Evolutionary conservation across 2,113 vertebrate genomes (phyloP).

Genomic region (Shinisaurus crocodilurus): DNA sequence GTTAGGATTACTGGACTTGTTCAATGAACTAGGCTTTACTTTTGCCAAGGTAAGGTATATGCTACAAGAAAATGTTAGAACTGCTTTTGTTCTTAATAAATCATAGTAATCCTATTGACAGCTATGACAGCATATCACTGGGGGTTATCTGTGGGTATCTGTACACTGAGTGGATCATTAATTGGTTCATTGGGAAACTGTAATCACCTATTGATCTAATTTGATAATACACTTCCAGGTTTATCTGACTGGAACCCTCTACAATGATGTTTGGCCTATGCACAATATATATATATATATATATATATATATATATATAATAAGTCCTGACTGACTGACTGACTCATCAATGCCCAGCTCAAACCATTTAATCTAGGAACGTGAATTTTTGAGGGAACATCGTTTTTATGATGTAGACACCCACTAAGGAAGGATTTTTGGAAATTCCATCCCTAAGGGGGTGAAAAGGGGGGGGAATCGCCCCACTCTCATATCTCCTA

Average conservation of each 20-base stretch:
- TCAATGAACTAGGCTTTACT: neutral
- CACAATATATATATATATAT: too few relatives aligned
- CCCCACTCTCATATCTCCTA: too few relatives aligned
- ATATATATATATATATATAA: too few relatives aligned
- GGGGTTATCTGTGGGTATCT: neutral
- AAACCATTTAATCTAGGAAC: too few relatives aligned
- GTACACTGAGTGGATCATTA: neutral
- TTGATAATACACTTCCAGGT: neutral
- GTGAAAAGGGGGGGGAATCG: too few relatives aligned
- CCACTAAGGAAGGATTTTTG: too few relatives aligned
- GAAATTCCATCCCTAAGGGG: too few relatives aligned
- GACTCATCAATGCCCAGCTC: too few relatives aligned
- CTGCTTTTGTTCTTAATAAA: neutral
- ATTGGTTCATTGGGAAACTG: neutral
- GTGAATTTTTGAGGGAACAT: too few relatives aligned
- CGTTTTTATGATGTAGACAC: too few relatives aligned
- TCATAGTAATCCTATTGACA: neutral
- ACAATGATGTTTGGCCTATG: neutral
- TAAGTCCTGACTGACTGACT: too few relatives aligned
- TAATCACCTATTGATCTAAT: neutral
- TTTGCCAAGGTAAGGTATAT: neutral
- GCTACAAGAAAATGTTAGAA: neutral
- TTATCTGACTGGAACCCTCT: neutral
- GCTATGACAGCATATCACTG: neutral
- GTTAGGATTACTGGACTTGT: neutral